These are phyloP conservation scores for Xylota segnis DNA, from an alignment of 2,888 invertebrate genomes.

Conservation along the genomic window DNA sequence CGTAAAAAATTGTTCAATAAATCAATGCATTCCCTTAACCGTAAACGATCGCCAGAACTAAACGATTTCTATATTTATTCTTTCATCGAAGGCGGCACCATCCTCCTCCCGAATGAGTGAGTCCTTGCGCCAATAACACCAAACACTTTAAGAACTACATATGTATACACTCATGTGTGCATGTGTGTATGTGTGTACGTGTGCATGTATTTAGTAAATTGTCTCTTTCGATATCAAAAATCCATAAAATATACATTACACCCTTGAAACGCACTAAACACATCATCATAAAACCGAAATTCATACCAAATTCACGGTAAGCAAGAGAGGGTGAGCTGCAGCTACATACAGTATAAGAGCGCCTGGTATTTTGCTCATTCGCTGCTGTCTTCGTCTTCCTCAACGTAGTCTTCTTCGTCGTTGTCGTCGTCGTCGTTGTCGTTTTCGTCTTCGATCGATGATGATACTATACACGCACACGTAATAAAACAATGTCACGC, in stretches of 20 bases:
- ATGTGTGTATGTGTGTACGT: neutral
- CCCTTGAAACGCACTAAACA: constrained; percentile 74
- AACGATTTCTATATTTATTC: constrained; percentile 55
- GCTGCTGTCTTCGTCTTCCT: constrained; percentile 17
- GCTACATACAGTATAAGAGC: neutral
- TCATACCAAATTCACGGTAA: constrained; percentile 42
- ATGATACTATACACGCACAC: constrained; percentile 78
- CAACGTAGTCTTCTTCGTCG: no score
- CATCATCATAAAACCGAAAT: constrained; percentile 75
- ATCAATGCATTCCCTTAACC: constrained; percentile 50
- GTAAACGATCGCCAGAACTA: constrained; percentile 51
- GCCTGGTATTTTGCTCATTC: constrained; percentile 49
- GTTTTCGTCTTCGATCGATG: constrained; percentile 67
- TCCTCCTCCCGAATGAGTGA: constrained; percentile 3
- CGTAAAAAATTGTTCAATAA: constrained; percentile 50
- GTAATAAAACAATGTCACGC: constrained; percentile 85
- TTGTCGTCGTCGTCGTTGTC: constrained; percentile 43
- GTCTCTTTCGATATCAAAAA: constrained; percentile 74
- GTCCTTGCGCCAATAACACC: constrained; percentile 47
- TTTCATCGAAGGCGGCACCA: neutral
- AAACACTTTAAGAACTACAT: constrained; percentile 13
- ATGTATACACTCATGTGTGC: neutral
- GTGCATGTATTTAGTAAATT: constrained; percentile 59
- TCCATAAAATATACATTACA: constrained; percentile 76
- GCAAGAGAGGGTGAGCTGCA: constrained; percentile 35